phyloP scores from a whole-genome alignment of 2,888 invertebrate genomes.

The Caenorhabditis imperialis region DNA sequence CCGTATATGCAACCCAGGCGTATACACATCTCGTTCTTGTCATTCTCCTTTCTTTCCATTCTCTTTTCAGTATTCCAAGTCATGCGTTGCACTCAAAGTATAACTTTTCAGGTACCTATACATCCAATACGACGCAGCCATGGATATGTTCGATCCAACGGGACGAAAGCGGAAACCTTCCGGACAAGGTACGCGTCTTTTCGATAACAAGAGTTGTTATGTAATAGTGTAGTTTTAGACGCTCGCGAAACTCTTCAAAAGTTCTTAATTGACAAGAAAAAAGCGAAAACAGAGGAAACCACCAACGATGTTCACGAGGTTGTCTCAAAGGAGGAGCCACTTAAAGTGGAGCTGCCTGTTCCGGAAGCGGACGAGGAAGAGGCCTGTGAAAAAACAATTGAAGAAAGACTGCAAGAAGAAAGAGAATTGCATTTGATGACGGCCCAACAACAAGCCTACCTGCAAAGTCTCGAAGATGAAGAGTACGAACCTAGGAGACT shows the following conservation, averaged over 20 bases:
- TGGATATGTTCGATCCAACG: slow-evolving; percentile 5
- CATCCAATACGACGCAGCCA: slow-evolving; percentile 1
- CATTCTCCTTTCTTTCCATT: neutral
- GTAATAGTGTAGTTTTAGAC: neutral
- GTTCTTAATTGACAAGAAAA: slow-evolving; percentile 16
- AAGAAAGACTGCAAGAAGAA: neutral
- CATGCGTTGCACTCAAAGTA: neutral
- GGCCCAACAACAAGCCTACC: neutral
- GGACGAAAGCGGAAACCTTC: slow-evolving; percentile 17
- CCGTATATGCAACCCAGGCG: slow-evolving; percentile 7
- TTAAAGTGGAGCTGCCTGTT: slow-evolving; percentile 21
- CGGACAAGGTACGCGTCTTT: slow-evolving; percentile 18
- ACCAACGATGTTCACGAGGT: slow-evolving; percentile 1
- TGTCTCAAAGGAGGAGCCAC: slow-evolving; percentile 17
- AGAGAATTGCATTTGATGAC: too few relatives aligned
- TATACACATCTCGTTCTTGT: slow-evolving; percentile 9
- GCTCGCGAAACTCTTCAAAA: slow-evolving; percentile 11
- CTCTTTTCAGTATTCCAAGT: neutral
- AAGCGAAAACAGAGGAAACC: neutral
- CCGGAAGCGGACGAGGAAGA: slow-evolving; percentile 8
- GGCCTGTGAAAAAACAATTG: too few relatives aligned
- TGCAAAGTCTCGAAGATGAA: slow-evolving; percentile 18
- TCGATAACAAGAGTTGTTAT: neutral
- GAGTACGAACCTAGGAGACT: slow-evolving; percentile 14
- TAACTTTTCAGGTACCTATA: neutral